These are phyloP conservation scores for Tragelaphus scriptus DNA, from an alignment of 2,113 vertebrate genomes.

Conservation along the genomic window DNA sequence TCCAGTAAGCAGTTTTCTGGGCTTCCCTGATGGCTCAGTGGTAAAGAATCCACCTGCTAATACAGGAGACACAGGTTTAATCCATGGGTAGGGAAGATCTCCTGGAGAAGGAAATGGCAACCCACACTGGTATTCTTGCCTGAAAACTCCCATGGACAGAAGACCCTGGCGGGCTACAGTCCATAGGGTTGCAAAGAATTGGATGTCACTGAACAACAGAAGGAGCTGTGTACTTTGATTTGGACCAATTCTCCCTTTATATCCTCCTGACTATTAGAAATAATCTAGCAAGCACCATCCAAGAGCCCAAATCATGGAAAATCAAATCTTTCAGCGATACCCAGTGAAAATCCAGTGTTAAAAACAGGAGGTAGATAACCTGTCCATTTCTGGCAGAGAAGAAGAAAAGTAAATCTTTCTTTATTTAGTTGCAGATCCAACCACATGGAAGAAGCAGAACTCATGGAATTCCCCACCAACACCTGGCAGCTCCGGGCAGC, in stretches of 20 bases:
- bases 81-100: background rate
- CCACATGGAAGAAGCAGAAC: conserved; percentile 41
- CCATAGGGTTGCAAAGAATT: background rate
- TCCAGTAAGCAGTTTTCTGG: background rate
- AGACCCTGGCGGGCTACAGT: background rate
- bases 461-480: background rate
- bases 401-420: background rate
- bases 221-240: background rate
- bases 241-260: background rate
- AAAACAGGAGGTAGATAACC: background rate
- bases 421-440: conserved; percentile 67
- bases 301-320: background rate
- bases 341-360: background rate
- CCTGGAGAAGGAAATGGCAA: background rate
- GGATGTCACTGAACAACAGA: background rate
- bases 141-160: background rate
- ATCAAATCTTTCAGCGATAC: background rate
- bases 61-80: background rate
- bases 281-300: background rate
- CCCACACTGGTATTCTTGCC: background rate
- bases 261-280: background rate
- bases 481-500: conserved; percentile 78
- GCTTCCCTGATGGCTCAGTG: background rate
- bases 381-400: background rate
- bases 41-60: background rate